Base-by-base conservation (phyloP, 2,888 invertebrate species). In the Drosophila mimetica region DNA sequence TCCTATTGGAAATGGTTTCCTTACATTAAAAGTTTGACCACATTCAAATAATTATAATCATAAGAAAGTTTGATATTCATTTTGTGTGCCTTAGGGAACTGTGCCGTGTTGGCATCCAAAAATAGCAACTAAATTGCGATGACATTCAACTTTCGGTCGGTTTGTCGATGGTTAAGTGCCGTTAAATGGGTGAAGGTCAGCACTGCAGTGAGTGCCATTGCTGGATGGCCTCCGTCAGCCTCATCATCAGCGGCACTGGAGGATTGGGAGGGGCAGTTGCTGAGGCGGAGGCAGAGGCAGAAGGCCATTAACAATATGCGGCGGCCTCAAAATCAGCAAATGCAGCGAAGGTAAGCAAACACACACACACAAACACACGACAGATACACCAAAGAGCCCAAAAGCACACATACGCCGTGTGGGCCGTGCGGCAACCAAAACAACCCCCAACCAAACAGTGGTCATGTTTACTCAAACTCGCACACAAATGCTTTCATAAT, bases 161-260 rank as follows among this genome's bases (percentile, higher is more conserved):
- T 46, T 70, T 80, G 77, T 46, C 73, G 70, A 37, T 74, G 76
- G 48, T 66, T 71, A 76, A 84, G 72, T 64, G 51, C 53, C 76
- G 67, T 57, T 76, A 88, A 89, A 88, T 88, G 84, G 88, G 88
- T 88, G 89, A 88, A 88, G 88, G 88, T 88, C 90, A 89, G 37
- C 18, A 30, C 36, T 44, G 64, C 53, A 55, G 36, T 47, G 53
- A 44, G 30, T 55, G 47, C 50, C 60, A 48, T 51, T 70, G 52
- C 47, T 59, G 46, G 39, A 44, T 34, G 74, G 51, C 50, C 58
- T 32, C 37, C 47, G 25, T 36, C 25, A n/a, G n/a, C 36, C 25
- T 53, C 54, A 55, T 51, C 55, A 34, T 8, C 36, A 16, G 39
- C 44, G 22, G 39, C 44, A 34, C 37, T 41, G 37, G 47, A 34